Evolutionary conservation across 1,140 invertebrate genomes (phyloP), one percentile per base, ranked within the genome.

Genomic region (Papilio glaucus): DNA sequence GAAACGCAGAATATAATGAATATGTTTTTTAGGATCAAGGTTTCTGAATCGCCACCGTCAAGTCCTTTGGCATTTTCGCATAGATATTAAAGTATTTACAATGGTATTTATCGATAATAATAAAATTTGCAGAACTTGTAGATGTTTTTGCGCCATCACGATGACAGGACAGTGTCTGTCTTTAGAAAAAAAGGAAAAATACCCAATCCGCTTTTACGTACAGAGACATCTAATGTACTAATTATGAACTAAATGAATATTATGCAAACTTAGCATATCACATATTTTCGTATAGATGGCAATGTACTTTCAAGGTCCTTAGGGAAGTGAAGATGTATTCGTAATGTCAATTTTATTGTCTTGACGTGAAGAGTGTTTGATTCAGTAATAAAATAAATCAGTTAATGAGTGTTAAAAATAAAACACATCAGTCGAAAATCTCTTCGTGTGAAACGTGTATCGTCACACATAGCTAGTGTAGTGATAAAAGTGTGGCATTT

Each of bases 281-380:
- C 61, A 85, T 85, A 77, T 76, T 83, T 85, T 10, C 8, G 4
- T 12, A 62, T 60, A 85, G 83, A 77, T 85, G 83, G 77, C 79
- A 67, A 29, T 45, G 37, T 42, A 62, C 13, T 42, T 24, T 73
- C 70, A 73, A 75, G 73, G 73, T 70, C 73, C 24, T 9, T 74
- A 78, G 76, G 69, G 60, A 72, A 72, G 41, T 62, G 71, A 63
- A 69, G 72, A 60, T 77, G 72, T 72, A 8, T 49, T 33, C 10
- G 21, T 68, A 61, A 61, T 38, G 39, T 61, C 70, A 61, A 49
- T 49, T 45, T 29, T 49, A 37, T 37, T 71, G n/a, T n/a, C n/a
- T n/a, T n/a, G 42, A 53, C 24, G 13, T 71, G 68, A 53, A 15
- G 26, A 70, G 42, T 29, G 68, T 29, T 29, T 49, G 21, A 15